A percentile compares a stretch with the other conserved stretches of the same genome.
Conservation (phyloP, 2,797 vertebrate species). For the Salmo trutta region DNA sequence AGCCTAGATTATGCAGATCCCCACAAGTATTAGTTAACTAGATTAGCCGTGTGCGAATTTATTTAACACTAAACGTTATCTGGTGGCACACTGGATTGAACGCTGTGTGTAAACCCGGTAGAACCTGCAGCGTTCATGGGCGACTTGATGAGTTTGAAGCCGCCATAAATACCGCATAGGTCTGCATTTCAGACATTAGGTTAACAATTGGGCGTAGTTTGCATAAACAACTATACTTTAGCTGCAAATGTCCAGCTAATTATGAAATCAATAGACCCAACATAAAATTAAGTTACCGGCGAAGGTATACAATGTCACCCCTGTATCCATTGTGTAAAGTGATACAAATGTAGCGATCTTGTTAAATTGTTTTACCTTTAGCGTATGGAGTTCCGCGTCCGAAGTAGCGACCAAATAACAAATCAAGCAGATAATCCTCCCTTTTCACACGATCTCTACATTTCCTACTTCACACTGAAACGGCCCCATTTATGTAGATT, state of each 20-base stretch:
- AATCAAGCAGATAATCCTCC: conserved; percentile 74
- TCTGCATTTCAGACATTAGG: conserved; percentile 65
- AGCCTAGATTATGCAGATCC: background rate
- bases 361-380: conserved; percentile 72
- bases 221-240: conserved; percentile 42
- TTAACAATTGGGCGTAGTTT: conserved; percentile 74
- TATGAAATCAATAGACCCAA: background rate
- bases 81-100: background rate
- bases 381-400: conserved; percentile 79
- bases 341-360: conserved; percentile 36
- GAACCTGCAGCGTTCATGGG: background rate
- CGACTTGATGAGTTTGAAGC: conserved; percentile 36
- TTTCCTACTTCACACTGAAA: conserved; percentile 65
- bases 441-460: conserved; percentile 73
- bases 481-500: conserved; percentile 53
- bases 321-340: background rate
- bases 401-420: conserved; percentile 70
- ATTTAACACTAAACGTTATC: background rate
- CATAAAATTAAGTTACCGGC: rapidly evolving
- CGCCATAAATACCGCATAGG: conserved; percentile 66
- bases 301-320: rapidly evolving
- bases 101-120: background rate
- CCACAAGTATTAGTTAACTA: background rate
- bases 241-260: conserved; percentile 10
- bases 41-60: background rate